Evolutionary conservation across 2,888 invertebrate species (phyloP), one percentile per base, ranked within the genome.

Genomic region (Clostera curtula): DNA sequence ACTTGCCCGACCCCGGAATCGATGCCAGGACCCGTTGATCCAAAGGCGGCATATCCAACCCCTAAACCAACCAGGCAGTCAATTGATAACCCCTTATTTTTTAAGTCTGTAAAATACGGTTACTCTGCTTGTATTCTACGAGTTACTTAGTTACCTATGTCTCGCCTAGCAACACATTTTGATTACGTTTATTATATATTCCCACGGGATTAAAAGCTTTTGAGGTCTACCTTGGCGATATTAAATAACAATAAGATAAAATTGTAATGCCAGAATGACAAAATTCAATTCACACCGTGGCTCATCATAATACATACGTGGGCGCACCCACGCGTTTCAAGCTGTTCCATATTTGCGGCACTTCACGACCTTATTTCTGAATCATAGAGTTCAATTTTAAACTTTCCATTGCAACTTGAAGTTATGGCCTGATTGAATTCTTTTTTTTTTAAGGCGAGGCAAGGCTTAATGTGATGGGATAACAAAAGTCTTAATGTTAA

Each of bases 261-360:
- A 49, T 24, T 31, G 14, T 25, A 10, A 36, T 24, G 27, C 26
- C 5, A 24, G 8, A 20, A 24, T 36, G 24, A 43, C 53, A 34
- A 34, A 43, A 53, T 49, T 48, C 36, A 44, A 46, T 50, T 53
- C 55, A 40, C 46, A 46, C 40, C 38, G 32, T 40, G 43, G 43
- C 43, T 57, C 56, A 53, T 49, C 60, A 49, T 14, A 35, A 51
- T 55, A 42, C 14, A 29, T 45, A 51, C 55, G 58, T 59, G 54
- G 58, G 58, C 34, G 49, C 34, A 33, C 21, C 24, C 25, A 27
- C 36, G 21, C 6, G 10, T 13, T 11, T 11, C 19, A 27, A 26
- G 27, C n/a, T n/a, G 29, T 27, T 44, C 25, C 27, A 11, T 27
- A 18, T 8, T 27, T 14, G 9, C 13, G 8, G 15, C 5, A 23